Base-by-base conservation (phyloP, 2,888 invertebrate genomes). In the Drosophila sordidula region DNA sequence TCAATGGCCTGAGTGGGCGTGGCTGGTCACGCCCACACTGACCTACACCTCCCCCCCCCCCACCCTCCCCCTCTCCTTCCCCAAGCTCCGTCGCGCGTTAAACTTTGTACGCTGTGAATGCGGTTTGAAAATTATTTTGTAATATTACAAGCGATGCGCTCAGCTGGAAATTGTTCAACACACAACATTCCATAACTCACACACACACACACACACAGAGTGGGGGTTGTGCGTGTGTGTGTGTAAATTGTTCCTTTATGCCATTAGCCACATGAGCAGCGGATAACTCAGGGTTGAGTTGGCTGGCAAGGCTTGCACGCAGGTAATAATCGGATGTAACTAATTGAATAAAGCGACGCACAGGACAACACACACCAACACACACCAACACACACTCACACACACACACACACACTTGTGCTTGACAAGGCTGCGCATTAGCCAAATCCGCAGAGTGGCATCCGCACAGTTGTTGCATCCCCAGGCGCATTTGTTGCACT, bases 321-420 rank as follows among this genome's bases (percentile, higher is more conserved):
- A 85, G 85, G 85, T 85, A 85, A 85, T 85, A 85, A 85, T 87
- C 89, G 87, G 89, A 85, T 85, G 87, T 84, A 74, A 78, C 85
- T 85, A 85, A 85, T 85, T 85, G 85, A 85, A 85, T 85, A 89
- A 86, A 84, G 73, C 86, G 85, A 83, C 87, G 78, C 76, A 78
- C 65, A 70, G 76, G 76, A 80, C 70, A 76, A 55, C 68, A 63
- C 57, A 55, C 68, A 63, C 57, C 2, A 1, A 38, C 52, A 56
- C 39, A 46, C 54, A 18, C 58, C 18, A 14, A 29, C 50, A 38
- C 32, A 47, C 52, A 16, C 29, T 1, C 18, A 41, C 11, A 57
- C 59, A 58, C 55, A 52, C 44, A 42, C 44, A 44, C 54, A 42
- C 22, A 46, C 18, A 18, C 42, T 25, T 59, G 58, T 49, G 42